Percentiles rank a stretch among this genome's conserved stretches.
These are phyloP conservation scores for Lacerta agilis DNA, from an alignment of 2,797 vertebrate species.

Conservation along the genomic window DNA sequence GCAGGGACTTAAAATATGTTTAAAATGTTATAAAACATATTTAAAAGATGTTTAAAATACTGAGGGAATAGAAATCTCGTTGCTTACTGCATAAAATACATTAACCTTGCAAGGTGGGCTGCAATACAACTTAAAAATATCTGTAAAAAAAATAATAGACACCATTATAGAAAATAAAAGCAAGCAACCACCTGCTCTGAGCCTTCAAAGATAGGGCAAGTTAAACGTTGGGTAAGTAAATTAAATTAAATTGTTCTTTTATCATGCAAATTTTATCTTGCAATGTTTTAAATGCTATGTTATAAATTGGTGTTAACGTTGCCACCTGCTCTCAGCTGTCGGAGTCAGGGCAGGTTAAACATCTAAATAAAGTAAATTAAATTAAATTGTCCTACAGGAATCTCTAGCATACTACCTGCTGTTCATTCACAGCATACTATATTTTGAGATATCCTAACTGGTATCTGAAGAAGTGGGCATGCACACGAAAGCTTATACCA, in stretches of 20 bases:
- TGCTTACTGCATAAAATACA: background rate
- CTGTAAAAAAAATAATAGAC: constrained; percentile 1
- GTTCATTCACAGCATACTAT: background rate
- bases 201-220: background rate
- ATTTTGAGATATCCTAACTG: background rate
- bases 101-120: background rate
- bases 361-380: constrained; percentile 28
- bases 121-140: background rate
- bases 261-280: constrained; percentile 23
- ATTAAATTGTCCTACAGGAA: constrained; percentile 28
- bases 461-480: too few species aligned
- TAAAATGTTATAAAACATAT: too few species aligned
- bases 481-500: too few species aligned
- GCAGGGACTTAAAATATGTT: too few species aligned
- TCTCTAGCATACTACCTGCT: background rate
- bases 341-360: constrained; percentile 17
- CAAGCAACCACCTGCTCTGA: background rate
- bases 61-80: background rate
- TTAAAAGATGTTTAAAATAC: background rate
- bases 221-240: constrained; percentile 10
- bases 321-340: constrained; percentile 27
- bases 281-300: constrained; percentile 15
- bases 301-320: constrained; percentile 30
- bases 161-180: constrained; percentile 13
- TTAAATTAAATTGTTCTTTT: constrained; percentile 29